Evolutionary conservation across 2,113 vertebrate genomes (phyloP), one percentile per base, ranked within the genome.

Genomic region (Amphilophus citrinellus): DNA sequence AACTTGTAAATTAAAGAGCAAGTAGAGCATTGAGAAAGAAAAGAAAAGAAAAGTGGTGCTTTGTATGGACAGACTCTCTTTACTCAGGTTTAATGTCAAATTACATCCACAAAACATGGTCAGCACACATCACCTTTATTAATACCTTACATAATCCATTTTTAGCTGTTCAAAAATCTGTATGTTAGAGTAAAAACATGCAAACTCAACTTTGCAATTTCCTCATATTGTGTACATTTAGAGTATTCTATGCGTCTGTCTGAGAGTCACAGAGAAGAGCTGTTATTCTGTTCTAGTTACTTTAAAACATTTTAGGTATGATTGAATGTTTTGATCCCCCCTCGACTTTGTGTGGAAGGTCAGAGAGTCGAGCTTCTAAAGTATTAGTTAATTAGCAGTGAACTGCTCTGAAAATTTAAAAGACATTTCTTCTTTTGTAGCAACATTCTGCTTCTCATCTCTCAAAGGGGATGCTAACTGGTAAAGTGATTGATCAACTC

Each of bases 351-450:
- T 44, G 47, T 63, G 57, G 13, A 13, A 78, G 50, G 59, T 84
- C 82, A 82, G 14, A 53, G 39, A 77, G 66, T 82, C 63, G 59
- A 68, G 47, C 39, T 68, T 58, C 61, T 22, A 8, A 62, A 79
- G 63, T 81, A 59, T 80, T 68, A 60, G 76, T 61, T 86, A 76
- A 90, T 89, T 84, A 81, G 62, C 32, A 30, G 57, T 53, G 8
- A n/a, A 73, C 27, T 84, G 60, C 9, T 7, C 63, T 57, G 61
- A 3, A 76, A 65, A 71, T 87, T 73, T 47, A 77, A 7, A 14
- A 4, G 15, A 68, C 73, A 62, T 68, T 62, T 53, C 24, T 68
- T 13, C 62, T 84, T 61, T 30, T 57, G 4, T 50, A 37, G 7
- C 39, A 35, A 13, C 3, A 32, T 30, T 47, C 47, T 77, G 24